Evolutionary conservation across 2,888 invertebrate genomes (phyloP).

Genomic region (Neria commutata): DNA sequence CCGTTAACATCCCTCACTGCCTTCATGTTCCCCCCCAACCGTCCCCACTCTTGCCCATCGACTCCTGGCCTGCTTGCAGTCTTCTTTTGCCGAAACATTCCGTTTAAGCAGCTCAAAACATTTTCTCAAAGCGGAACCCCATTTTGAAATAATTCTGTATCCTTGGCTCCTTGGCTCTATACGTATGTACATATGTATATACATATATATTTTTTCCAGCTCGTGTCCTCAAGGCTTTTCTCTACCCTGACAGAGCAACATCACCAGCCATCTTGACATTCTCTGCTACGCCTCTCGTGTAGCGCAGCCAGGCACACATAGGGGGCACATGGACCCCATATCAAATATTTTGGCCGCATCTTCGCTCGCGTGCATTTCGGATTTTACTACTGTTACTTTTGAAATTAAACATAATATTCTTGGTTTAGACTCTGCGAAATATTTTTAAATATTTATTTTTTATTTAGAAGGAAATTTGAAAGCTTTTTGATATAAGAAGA

Average conservation of each 20-base stretch:
- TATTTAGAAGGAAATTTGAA: too few relatives aligned
- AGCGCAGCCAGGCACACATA: too few relatives aligned
- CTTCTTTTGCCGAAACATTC: not conserved
- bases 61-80: slow-evolving; percentile 9
- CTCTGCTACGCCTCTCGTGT: too few relatives aligned
- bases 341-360: too few relatives aligned
- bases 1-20: slow-evolving; percentile 2
- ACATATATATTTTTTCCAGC: not conserved
- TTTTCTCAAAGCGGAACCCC: slow-evolving; percentile 17
- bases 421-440: too few relatives aligned
- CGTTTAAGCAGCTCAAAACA: slow-evolving; percentile 2
- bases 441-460: too few relatives aligned
- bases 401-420: too few relatives aligned
- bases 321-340: too few relatives aligned
- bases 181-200: too few relatives aligned
- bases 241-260: not conserved
- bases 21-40: slow-evolving; percentile 7
- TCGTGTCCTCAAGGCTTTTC: not conserved
- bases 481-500: too few relatives aligned
- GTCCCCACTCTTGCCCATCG: not conserved
- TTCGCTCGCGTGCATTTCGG: too few relatives aligned
- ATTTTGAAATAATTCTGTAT: slow-evolving; percentile 23
- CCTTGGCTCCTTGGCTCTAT: slow-evolving; percentile 21
- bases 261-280: not conserved
- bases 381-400: too few relatives aligned